A percentile compares a stretch with the other conserved stretches of the same genome.
These are phyloP conservation scores for Ptilodon capucinus DNA, from an alignment of 2,888 invertebrate genomes.

Conservation along the genomic window DNA sequence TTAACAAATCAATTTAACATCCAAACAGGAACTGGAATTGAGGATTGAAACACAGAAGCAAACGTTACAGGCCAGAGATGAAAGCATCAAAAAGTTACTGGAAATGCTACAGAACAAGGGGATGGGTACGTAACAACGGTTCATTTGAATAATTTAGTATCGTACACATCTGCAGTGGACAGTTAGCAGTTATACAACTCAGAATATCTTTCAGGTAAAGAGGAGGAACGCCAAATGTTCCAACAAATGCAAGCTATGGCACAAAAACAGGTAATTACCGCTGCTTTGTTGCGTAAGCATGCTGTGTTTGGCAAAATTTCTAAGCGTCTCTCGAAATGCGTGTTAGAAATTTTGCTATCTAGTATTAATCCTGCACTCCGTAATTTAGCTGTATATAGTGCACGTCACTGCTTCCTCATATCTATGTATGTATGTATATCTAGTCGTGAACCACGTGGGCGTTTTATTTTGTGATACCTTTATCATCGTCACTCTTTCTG, in stretches of 20 bases:
- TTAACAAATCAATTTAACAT: slow-evolving; percentile 21
- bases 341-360: slow-evolving; percentile 54
- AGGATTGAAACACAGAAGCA: slow-evolving; percentile 99
- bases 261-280: slow-evolving; percentile 93
- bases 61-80: slow-evolving; percentile 97
- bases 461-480: slow-evolving; percentile 83
- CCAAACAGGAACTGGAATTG: slow-evolving; percentile 93
- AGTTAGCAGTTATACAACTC: slow-evolving; percentile 64
- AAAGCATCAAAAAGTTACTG: slow-evolving; percentile 98
- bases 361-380: slow-evolving; percentile 48
- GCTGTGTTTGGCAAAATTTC: slow-evolving; percentile 49
- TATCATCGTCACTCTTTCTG: slow-evolving; percentile 79
- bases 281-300: slow-evolving; percentile 45
- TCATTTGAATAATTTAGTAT: slow-evolving; percentile 16
- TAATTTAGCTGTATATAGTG: slow-evolving; percentile 56
- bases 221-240: slow-evolving; percentile 97
- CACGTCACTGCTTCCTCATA: slow-evolving; percentile 75
- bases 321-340: slow-evolving; percentile 21
- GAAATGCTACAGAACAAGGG: slow-evolving; percentile 99
- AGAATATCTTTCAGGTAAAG: slow-evolving; percentile 89
- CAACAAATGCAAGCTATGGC: slow-evolving; percentile 98
- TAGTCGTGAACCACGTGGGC: slow-evolving; percentile 73
- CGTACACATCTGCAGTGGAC: slow-evolving; percentile 11
- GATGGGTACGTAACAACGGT: slow-evolving; percentile 88
- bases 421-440: slow-evolving; percentile 57